Percentiles rank a stretch among this genome's conserved stretches.
Evolutionary conservation across 2,888 invertebrate species (phyloP).

Genomic region (Acrobasis consociella): DNA sequence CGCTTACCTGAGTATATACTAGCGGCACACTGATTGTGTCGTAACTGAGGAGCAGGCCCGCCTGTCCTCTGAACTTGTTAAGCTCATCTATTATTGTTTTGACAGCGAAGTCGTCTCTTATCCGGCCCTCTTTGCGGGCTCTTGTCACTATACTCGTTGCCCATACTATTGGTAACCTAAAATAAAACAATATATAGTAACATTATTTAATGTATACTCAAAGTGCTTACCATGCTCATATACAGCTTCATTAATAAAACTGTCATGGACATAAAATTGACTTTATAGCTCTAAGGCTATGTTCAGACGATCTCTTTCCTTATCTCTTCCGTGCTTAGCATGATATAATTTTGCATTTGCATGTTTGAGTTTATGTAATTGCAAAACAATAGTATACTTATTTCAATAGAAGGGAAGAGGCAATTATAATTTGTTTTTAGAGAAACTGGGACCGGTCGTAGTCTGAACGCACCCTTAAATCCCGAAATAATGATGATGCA

Average conservation of each 20-base stretch:
- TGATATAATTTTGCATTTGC: too few relatives aligned
- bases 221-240: neutral
- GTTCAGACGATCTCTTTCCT: neutral
- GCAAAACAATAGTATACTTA: too few relatives aligned
- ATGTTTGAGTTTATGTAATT: too few relatives aligned
- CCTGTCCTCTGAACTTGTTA: conserved; percentile 91
- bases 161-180: conserved; percentile 93
- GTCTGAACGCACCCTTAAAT: neutral
- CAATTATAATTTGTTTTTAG: too few relatives aligned
- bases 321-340: neutral
- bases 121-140: conserved; percentile 94
- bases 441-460: too few relatives aligned
- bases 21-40: conserved; percentile 91
- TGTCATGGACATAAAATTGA: conserved; percentile 7
- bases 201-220: neutral
- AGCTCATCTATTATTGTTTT: conserved; percentile 95
- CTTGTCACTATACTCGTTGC: conserved; percentile 94
- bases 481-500: neutral
- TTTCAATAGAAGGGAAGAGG: too few relatives aligned
- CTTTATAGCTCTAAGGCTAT: neutral
- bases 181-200: conserved; percentile 25
- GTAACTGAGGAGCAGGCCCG: conserved; percentile 88
- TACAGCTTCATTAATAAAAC: neutral
- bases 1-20: conserved; percentile 89
- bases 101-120: conserved; percentile 95